Evolutionary conservation across 2,113 vertebrate genomes (phyloP).

Genomic region (Puma concolor): DNA sequence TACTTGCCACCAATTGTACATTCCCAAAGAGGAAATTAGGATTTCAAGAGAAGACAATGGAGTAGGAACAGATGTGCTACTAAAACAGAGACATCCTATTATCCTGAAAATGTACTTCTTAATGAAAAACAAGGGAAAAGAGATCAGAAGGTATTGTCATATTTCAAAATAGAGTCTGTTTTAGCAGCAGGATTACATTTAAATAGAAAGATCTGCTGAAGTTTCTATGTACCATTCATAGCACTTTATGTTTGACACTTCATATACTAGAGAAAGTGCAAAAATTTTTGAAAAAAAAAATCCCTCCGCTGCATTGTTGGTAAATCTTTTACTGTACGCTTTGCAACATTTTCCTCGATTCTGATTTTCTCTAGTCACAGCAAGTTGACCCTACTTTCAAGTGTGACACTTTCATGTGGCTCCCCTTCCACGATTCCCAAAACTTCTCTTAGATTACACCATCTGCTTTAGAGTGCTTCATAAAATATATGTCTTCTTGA

Average conservation of each 20-base stretch:
- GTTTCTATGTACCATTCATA: background rate
- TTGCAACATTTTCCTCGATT: background rate
- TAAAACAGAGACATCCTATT: constrained; percentile 62
- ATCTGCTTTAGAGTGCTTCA: background rate
- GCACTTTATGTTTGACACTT: background rate
- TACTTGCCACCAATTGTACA: constrained; percentile 52
- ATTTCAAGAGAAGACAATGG: constrained; percentile 52
- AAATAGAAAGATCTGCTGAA: background rate
- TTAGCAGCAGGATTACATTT: background rate
- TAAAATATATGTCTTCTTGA: background rate
- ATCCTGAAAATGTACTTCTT: constrained; percentile 50
- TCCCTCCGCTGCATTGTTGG: background rate
- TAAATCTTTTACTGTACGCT: background rate
- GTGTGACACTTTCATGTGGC: background rate
- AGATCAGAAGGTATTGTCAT: constrained; percentile 44
- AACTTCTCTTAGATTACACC: background rate
- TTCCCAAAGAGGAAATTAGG: constrained; percentile 62
- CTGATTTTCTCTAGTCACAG: background rate
- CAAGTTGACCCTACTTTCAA: background rate
- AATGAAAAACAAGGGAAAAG: constrained; percentile 65
- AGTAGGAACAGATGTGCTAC: constrained; percentile 66
- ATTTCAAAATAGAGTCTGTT: constrained; percentile 55
- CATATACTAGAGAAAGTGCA: background rate
- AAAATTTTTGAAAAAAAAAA: background rate
- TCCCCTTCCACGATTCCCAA: background rate